Conservation (phyloP, 2,797 vertebrate genomes). For the Amazona ochrocephala region DNA sequence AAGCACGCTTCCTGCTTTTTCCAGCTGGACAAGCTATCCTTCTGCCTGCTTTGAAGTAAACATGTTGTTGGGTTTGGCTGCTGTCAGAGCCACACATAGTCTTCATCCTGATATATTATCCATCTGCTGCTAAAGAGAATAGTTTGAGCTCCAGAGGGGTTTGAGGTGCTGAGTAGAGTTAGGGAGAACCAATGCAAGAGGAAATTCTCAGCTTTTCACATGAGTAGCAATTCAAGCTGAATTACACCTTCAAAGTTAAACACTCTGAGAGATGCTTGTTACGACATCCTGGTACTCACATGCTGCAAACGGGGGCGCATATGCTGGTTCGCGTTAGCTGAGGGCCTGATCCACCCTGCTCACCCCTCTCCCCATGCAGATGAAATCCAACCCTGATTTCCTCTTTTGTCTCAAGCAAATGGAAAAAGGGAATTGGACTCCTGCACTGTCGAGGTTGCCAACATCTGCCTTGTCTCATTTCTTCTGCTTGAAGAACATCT, state of each 20-base stretch:
- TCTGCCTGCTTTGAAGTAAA: constrained; percentile 55
- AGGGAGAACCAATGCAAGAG: not conserved
- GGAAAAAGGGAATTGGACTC: constrained; percentile 10
- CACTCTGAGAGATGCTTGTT: not conserved
- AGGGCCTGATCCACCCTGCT: not conserved
- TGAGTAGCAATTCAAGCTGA: not conserved
- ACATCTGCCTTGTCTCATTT: constrained; percentile 10
- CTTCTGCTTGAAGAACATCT: not conserved
- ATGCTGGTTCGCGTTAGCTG: rapidly evolving
- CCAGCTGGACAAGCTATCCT: constrained; percentile 38
- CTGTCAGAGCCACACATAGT: not conserved
- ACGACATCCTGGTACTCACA: not conserved
- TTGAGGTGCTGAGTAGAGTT: not conserved
- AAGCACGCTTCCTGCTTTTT: constrained; percentile 21
- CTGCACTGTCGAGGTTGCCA: rapidly evolving
- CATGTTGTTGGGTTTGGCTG: constrained; percentile 56
- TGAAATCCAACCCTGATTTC: not conserved
- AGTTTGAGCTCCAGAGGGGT: not conserved
- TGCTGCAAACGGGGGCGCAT: not conserved
- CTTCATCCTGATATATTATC: constrained; percentile 34
- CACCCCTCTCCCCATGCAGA: not conserved
- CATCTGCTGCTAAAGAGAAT: constrained; percentile 26
- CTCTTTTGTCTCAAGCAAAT: not conserved
- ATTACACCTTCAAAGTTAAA: not conserved
- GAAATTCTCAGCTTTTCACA: not conserved